A percentile compares a stretch with the other conserved stretches of the same genome.
Conservation (phyloP, 2,113 vertebrate species). For the Syngnathus scovelli region DNA sequence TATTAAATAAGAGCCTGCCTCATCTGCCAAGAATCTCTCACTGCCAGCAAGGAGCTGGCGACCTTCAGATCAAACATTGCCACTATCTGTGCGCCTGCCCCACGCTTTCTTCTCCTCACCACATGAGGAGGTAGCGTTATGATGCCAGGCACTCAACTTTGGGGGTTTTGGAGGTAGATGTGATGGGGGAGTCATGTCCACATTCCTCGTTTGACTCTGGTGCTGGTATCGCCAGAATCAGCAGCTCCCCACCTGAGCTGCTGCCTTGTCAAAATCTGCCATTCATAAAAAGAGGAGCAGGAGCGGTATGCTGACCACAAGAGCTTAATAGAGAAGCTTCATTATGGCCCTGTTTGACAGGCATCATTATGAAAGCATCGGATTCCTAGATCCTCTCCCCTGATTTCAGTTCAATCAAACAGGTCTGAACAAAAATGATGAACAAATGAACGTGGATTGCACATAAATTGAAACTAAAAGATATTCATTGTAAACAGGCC, state of each 20-base stretch:
- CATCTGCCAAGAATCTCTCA: conserved; percentile 93
- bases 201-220: conserved; percentile 76
- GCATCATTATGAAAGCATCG: conserved; percentile 60
- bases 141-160: conserved; percentile 87
- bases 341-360: conserved; percentile 57
- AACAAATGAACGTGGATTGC: conserved; percentile 56
- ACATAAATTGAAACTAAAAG: conserved; percentile 34
- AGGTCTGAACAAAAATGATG: conserved; percentile 59
- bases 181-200: conserved; percentile 59
- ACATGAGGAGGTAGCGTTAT: conserved; percentile 67
- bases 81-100: conserved; percentile 82
- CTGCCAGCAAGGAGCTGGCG: conserved; percentile 79
- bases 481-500: conserved; percentile 27
- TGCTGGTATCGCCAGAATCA: conserved; percentile 60
- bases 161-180: conserved; percentile 40
- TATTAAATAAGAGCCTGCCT: conserved; percentile 99
- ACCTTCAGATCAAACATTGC: conserved; percentile 98
- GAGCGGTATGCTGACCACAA: conserved; percentile 58
- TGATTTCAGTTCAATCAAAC: conserved; percentile 56
- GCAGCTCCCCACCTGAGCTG: conserved; percentile 53
- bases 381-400: conserved; percentile 52
- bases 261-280: conserved; percentile 60
- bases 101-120: conserved; percentile 33
- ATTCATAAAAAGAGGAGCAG: conserved; percentile 72
- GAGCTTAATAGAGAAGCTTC: conserved; percentile 57